These are phyloP conservation scores for Dilophus febrilis DNA, from an alignment of 2,888 invertebrate genomes.

Conservation along the genomic window DNA sequence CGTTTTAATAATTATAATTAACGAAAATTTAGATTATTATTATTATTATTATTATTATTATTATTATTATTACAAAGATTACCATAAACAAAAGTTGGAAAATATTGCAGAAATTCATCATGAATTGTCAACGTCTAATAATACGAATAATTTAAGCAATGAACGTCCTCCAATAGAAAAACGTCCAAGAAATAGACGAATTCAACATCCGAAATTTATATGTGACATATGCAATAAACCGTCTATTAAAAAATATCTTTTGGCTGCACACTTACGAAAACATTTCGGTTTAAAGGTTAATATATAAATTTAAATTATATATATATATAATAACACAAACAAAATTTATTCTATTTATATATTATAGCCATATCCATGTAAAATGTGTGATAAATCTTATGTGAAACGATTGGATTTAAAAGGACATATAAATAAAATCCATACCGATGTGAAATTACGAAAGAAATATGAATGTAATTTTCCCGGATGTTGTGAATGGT, in stretches of 20 bases:
- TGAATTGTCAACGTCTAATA: too few relatives aligned
- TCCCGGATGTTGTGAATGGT: too few relatives aligned
- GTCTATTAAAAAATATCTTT: slow-evolving; percentile 6
- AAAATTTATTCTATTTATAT: too few relatives aligned
- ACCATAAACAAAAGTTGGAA: too few relatives aligned
- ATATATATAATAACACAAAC: too few relatives aligned
- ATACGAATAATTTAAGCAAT: background rate
- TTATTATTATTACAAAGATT: too few relatives aligned
- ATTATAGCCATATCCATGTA: slow-evolving; percentile 4
- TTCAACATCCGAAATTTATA: background rate
- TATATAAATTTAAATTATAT: too few relatives aligned
- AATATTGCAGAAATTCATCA: too few relatives aligned
- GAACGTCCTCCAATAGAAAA: background rate
- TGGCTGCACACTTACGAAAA: slow-evolving; percentile 9
- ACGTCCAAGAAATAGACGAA: background rate
- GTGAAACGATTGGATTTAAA: slow-evolving; percentile 2
- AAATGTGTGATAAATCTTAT: slow-evolving; percentile 4
- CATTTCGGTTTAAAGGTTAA: slow-evolving; percentile 10
- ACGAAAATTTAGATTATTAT: too few relatives aligned
- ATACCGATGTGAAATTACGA: background rate
- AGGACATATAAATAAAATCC: slow-evolving; percentile 1
- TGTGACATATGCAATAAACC: slow-evolving; percentile 7
- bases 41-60: too few relatives aligned
- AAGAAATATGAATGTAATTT: too few relatives aligned
- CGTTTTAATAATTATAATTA: too few relatives aligned